A percentile compares a stretch with the other conserved stretches of the same genome.
Evolutionary conservation across 2,888 invertebrate species (phyloP).

Genomic region (Nemotelus nigrinus): DNA sequence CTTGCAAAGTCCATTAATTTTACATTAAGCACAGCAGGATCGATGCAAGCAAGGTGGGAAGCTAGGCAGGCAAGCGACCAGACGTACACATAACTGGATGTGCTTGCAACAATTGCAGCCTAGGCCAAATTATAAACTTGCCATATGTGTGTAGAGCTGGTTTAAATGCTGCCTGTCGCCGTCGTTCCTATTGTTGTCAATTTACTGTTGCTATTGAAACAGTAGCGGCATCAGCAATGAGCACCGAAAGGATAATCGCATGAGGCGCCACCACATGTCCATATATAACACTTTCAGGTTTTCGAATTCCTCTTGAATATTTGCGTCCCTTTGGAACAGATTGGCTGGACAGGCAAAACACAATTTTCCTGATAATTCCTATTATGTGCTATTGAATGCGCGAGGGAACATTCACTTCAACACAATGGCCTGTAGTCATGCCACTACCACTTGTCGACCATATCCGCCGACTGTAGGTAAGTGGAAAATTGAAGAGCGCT

Average conservation of each 20-base stretch:
- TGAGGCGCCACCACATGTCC: neutral
- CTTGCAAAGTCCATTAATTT: conserved; percentile 32
- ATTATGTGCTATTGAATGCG: conserved; percentile 9
- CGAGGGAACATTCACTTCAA: neutral
- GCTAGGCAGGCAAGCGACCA: too few species aligned
- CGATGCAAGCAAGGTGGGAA: neutral
- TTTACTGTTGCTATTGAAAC: neutral
- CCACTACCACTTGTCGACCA: neutral
- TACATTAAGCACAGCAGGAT: conserved; percentile 15
- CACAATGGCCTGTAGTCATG: conserved; percentile 11
- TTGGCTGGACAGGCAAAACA: neutral
- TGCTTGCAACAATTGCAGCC: neutral
- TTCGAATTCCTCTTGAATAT: too few species aligned
- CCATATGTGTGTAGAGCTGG: neutral
- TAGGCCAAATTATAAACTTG: conserved; percentile 11
- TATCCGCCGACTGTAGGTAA: neutral
- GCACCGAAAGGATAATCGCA: conserved; percentile 6
- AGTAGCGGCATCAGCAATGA: conserved; percentile 4
- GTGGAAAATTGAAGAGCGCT: neutral
- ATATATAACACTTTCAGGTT: too few species aligned
- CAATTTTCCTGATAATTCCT: neutral
- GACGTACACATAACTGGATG: neutral
- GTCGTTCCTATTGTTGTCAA: too few species aligned
- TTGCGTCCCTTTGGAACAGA: too few species aligned
- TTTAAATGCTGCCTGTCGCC: neutral